Conservation (phyloP, 2,113 vertebrate species). For the Calcarius ornatus region DNA sequence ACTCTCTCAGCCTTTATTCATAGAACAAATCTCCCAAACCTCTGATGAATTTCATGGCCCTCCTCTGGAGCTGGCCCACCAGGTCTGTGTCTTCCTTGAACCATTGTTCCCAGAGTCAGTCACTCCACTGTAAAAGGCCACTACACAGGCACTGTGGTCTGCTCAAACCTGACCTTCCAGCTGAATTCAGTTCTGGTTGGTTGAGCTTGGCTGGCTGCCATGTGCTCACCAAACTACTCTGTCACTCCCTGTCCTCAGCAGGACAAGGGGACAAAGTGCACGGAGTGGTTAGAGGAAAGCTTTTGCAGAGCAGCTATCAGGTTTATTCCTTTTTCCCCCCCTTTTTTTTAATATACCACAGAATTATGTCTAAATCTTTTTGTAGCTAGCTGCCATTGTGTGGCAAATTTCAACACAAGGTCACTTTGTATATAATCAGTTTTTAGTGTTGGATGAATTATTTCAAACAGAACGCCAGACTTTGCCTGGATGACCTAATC, state of each 20-base stretch:
- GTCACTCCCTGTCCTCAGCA: neutral
- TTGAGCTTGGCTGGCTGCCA: neutral
- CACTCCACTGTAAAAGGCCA: accelerated
- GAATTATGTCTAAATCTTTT: neutral
- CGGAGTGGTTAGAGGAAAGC: neutral
- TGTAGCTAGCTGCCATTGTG: neutral
- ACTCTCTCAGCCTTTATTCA: neutral
- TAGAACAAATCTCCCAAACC: neutral
- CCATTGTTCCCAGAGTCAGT: neutral
- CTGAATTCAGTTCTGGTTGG: too few species aligned
- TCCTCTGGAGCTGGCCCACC: neutral
- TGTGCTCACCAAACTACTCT: neutral
- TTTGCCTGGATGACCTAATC: neutral
- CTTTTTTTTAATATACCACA: neutral
- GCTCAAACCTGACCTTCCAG: neutral
- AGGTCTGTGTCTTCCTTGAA: neutral
- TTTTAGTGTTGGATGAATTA: neutral
- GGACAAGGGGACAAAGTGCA: neutral
- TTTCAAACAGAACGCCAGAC: neutral
- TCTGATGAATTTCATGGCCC: neutral
- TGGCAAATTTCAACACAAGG: neutral
- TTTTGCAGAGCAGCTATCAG: neutral
- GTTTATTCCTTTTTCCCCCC: neutral
- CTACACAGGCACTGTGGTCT: neutral
- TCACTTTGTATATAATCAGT: neutral